Evolutionary conservation across 2,113 vertebrate species (phyloP), one percentile per base, ranked within the genome.

Genomic region (Python bivittatus): DNA sequence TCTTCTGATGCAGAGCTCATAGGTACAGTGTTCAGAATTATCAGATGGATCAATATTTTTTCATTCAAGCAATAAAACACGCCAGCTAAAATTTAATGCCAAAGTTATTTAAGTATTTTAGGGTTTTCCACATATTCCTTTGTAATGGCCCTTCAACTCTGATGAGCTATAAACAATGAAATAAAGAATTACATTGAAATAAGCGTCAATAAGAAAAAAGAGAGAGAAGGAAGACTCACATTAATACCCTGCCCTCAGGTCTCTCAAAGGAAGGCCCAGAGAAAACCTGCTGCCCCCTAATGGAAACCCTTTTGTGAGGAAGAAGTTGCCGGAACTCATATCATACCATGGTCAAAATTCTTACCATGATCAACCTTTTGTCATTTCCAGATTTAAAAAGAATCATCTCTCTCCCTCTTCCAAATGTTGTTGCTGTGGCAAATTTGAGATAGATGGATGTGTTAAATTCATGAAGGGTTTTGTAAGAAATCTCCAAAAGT

Each of bases 391-490:
- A 42, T 79, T 79, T 79, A 42, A 79, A 79, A 79, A 79, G n/a
- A 17, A 2, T 79, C 22, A 79, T 79, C 42, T 42, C 72, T 22
- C 22, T 42, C 33, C 72, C 42, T 27, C 44, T 86, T 68, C 1
- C 56, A 84, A 57, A 56, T 88, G 64, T 0, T 17, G 54, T n/a
- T 93, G n/a, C 22, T 57, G 85, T 93, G 84, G 2, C 20, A 29
- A 94, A 38, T 3, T 93, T 48, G 79, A 92, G 91, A 56, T 56
- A 92, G 2, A 13, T 90, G 60, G 60, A 95, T 86, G 20, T 27
- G 64, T 93, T 61, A 72, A 53, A 92, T 89, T 92, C 57, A 89
- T 0, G 1, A 84, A 64, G 64, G 13, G 85, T 48, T 83, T 29
- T 23, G 10, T 90, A 86, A 68, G 44, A 94, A 94, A 86, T 0